These are phyloP conservation scores for Phyllotreta striolata DNA, from an alignment of 2,888 invertebrate species.

Conservation along the genomic window DNA sequence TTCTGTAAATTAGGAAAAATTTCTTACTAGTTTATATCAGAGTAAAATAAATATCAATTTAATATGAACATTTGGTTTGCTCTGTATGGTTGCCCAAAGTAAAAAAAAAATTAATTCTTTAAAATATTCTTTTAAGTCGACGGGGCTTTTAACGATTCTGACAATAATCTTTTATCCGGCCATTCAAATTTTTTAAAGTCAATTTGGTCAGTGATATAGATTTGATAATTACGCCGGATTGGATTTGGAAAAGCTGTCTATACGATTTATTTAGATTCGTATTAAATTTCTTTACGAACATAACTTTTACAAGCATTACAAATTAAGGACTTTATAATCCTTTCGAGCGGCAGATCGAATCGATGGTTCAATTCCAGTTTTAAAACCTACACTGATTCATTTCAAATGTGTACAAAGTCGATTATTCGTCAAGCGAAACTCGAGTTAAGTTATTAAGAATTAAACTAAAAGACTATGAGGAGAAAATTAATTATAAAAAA, in stretches of 20 bases:
- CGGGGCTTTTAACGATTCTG: slow-evolving; percentile 1
- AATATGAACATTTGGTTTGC: too few species aligned
- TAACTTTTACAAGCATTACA: slow-evolving; percentile 24
- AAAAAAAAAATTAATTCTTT: slow-evolving; percentile 10
- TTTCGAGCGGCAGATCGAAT: slow-evolving; percentile 8
- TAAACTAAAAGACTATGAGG: too few species aligned
- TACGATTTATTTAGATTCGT: slow-evolving; percentile 17
- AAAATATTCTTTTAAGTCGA: slow-evolving; percentile 12
- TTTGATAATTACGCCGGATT: slow-evolving; percentile 5
- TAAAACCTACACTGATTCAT: slow-evolving; percentile 6
- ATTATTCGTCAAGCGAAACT: too few species aligned
- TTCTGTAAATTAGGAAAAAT: too few species aligned
- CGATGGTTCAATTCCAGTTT: not conserved
- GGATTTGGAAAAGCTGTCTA: slow-evolving; percentile 16
- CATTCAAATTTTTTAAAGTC: slow-evolving; percentile 5
- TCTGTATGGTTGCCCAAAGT: not conserved
- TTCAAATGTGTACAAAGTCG: too few species aligned
- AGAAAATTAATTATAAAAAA: too few species aligned
- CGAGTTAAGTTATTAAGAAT: too few species aligned
- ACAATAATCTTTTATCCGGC: slow-evolving; percentile 16
- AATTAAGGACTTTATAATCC: slow-evolving; percentile 27
- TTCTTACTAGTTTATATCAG: too few species aligned
- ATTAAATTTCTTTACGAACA: slow-evolving; percentile 19
- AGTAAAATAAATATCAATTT: too few species aligned
- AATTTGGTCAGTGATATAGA: slow-evolving; percentile 15